These are phyloP conservation scores for Volucella bombylans DNA, from an alignment of 2,888 invertebrate species.

Conservation along the genomic window DNA sequence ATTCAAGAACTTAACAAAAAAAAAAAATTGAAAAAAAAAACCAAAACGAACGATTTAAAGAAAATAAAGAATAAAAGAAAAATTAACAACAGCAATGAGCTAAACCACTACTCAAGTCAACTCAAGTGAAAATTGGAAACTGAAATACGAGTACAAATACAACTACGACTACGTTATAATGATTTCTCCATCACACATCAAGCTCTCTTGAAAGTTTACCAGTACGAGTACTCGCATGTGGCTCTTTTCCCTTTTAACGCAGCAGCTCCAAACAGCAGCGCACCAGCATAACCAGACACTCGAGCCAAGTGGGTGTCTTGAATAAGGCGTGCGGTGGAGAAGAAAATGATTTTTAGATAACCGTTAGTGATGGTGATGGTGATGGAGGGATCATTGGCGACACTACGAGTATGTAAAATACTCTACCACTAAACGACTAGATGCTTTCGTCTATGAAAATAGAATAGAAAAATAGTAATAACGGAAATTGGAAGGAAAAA, in stretches of 20 bases:
- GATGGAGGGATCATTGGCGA: not conserved
- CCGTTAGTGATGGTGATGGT: constrained; percentile 35
- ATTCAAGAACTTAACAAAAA: constrained; percentile 30
- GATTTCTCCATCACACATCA: constrained; percentile 58
- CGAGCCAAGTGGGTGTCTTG: constrained; percentile 75
- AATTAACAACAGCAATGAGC: constrained; percentile 23
- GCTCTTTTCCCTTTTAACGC: constrained; percentile 41
- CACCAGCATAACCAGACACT: no score
- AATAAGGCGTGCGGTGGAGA: constrained; percentile 50
- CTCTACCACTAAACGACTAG: constrained; percentile 34
- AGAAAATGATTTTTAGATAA: constrained; percentile 7
- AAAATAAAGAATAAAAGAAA: constrained; percentile 13
- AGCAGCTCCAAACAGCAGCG: not conserved
- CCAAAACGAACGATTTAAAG: constrained; percentile 13
- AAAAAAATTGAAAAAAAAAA: not conserved
- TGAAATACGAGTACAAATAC: constrained; percentile 17
- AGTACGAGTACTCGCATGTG: constrained; percentile 38
- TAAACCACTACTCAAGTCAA: constrained; percentile 42
- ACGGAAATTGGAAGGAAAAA: constrained; percentile 13
- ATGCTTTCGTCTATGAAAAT: constrained; percentile 11
- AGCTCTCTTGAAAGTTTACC: constrained; percentile 34
- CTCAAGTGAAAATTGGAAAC: constrained; percentile 63
- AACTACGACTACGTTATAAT: constrained; percentile 8
- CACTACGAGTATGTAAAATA: constrained; percentile 1
- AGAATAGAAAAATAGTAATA: constrained; percentile 26